Base-by-base conservation (phyloP, 2,113 vertebrate genomes). In the Eulemur rufifrons region DNA sequence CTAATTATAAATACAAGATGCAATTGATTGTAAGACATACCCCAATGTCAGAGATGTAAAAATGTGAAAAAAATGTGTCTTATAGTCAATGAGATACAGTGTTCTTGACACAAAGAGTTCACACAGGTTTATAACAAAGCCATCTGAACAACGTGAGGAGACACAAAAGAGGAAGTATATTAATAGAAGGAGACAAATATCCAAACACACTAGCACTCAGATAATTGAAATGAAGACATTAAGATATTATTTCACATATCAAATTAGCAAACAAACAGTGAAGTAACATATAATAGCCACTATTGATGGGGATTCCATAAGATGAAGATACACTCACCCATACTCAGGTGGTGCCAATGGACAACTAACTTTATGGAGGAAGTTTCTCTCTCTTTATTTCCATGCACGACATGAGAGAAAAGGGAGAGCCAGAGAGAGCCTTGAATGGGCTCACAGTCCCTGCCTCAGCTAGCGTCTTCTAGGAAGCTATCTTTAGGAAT, bases 11-110 rank as follows among this genome's bases (percentile, higher is more conserved):
- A 76, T 84, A 29, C 18, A 78, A 92, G 68, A 56, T 91, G 34
- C 25, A 42, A 80, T 34, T 96, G 42, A 86, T 29, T 76, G 13
- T 39, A 92, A 77, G n/a, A 90, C 47, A 13, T 42, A 59, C 61
- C 17, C n/a, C 34, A 87, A 11, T 71, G 54, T 50, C n/a, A 96
- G 76, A 86, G 63, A 92, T 95, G 29, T 42, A 89, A 96, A 96
- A 84, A 89, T 59, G 8, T 80, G 13, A 47, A 93, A 64, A 83
- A 59, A 15, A 96, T 7, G 11, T 78, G 11, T 83, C 3, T 27
- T 63, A 84, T 42, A 45, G 39, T 78, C 23, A 45, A 34, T 64
- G 39, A 74, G 93, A 83, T 78, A 52, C 5, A 34, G 2, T 61
- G 20, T 45, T 13, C 10, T 86, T 93, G 68, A 82, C 13, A 61